These are phyloP conservation scores for Tachuris rubrigastra DNA, from an alignment of 2,113 vertebrate species.

Conservation along the genomic window DNA sequence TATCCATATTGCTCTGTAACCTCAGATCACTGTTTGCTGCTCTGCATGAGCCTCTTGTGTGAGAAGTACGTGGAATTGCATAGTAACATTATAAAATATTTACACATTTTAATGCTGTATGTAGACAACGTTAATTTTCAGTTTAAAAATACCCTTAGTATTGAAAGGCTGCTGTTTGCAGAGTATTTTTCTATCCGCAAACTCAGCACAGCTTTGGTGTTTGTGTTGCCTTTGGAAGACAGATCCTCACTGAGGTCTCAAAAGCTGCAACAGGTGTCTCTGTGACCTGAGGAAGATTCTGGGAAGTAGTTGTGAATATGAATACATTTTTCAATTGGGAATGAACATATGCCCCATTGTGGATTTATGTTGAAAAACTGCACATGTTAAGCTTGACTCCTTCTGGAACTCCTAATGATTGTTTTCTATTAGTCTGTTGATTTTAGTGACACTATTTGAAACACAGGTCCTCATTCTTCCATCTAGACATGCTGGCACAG, in stretches of 20 bases:
- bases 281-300: background rate
- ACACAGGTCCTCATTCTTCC: background rate
- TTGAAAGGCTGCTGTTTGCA: background rate
- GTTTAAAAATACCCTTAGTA: background rate
- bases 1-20: constrained; percentile 7
- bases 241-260: background rate
- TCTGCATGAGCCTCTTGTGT: background rate
- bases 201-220: background rate
- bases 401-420: background rate
- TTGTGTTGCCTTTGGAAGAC: background rate
- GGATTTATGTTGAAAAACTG: background rate
- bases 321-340: rapidly evolving
- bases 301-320: background rate
- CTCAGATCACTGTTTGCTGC: background rate
- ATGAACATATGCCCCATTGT: background rate
- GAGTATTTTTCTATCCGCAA: background rate
- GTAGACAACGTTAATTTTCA: background rate
- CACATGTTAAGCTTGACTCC: background rate
- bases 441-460: background rate
- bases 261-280: background rate
- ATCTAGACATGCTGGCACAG: background rate
- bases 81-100: background rate
- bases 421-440: background rate
- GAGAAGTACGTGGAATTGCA: background rate
- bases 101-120: background rate